Evolutionary conservation across 1,140 invertebrate genomes (phyloP).

Genomic region (Bombus sibiricus): DNA sequence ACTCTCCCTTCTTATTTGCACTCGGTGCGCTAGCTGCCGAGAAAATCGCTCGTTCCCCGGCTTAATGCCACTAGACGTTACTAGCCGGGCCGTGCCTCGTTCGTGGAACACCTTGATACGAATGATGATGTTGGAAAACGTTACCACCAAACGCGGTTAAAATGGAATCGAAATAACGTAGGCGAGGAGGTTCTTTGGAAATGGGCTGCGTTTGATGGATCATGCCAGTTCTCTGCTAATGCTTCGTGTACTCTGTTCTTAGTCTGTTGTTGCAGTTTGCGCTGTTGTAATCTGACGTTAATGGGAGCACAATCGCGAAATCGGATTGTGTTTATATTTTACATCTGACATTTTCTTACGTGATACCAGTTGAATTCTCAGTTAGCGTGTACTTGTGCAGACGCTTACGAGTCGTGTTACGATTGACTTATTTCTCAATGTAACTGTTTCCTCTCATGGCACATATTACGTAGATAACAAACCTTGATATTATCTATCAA

Average conservation of each 20-base stretch:
- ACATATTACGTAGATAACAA: too few relatives aligned
- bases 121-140: background rate
- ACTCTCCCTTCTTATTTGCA: background rate
- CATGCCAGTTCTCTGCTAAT: background rate
- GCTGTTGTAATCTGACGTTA: background rate
- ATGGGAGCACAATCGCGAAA: background rate
- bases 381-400: too few relatives aligned
- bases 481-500: background rate
- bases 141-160: background rate
- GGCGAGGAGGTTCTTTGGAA: background rate
- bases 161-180: background rate
- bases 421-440: background rate
- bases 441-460: background rate
- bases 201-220: background rate
- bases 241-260: background rate
- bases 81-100: background rate
- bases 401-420: too few relatives aligned
- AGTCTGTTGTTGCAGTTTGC: background rate
- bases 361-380: too few relatives aligned
- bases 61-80: constrained; percentile 1
- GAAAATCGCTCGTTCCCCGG: background rate
- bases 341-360: too few relatives aligned
- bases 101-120: background rate
- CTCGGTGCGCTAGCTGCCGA: background rate
- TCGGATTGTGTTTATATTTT: too few relatives aligned